Percentiles rank a stretch among this genome's conserved stretches.
Conservation (phyloP, 2,888 invertebrate genomes). For the Drosophila flavopinicola region DNA sequence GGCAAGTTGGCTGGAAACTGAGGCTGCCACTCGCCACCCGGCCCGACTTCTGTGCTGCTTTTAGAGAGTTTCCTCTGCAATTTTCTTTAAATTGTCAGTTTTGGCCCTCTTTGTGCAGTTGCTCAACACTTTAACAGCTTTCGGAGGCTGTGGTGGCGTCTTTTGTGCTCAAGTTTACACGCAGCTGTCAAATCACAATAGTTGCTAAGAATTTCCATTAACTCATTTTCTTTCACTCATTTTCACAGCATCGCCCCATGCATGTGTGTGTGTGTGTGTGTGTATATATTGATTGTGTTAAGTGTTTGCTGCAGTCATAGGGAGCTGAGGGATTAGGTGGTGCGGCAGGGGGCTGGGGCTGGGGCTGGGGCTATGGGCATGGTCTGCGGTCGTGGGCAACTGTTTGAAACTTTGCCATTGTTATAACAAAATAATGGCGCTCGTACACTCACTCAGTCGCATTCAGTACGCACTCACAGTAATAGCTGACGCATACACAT, state of each 20-base stretch:
- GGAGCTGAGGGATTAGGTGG: constrained; percentile 11
- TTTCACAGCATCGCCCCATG: constrained; percentile 33
- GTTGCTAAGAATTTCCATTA: constrained; percentile 79
- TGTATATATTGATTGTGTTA: constrained; percentile 70
- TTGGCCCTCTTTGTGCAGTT: constrained; percentile 56
- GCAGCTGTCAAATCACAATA: constrained; percentile 79
- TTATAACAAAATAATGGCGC: constrained; percentile 76
- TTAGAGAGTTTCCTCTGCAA: constrained; percentile 53
- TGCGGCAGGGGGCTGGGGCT: not conserved
- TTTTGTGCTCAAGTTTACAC: constrained; percentile 74
- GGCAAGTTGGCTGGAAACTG: constrained; percentile 27
- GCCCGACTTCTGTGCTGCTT: constrained; percentile 3
- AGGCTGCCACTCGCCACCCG: not conserved
- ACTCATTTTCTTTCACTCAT: constrained; percentile 74
- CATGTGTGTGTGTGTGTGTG: constrained; percentile 12
- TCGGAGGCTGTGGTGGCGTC: constrained; percentile 21
- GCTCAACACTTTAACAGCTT: constrained; percentile 58
- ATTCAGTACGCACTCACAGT: constrained; percentile 33
- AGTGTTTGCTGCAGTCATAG: constrained; percentile 62
- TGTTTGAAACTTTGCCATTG: constrained; percentile 69
- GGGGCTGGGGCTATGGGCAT: no score
- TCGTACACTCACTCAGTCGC: constrained; percentile 47
- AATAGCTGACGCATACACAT: constrained; percentile 18
- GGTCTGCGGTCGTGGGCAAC: constrained; percentile 32
- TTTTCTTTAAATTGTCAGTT: constrained; percentile 63